These are phyloP conservation scores for Ornithorhynchus anatinus DNA, from an alignment of 2,113 vertebrate genomes.

Conservation along the genomic window DNA sequence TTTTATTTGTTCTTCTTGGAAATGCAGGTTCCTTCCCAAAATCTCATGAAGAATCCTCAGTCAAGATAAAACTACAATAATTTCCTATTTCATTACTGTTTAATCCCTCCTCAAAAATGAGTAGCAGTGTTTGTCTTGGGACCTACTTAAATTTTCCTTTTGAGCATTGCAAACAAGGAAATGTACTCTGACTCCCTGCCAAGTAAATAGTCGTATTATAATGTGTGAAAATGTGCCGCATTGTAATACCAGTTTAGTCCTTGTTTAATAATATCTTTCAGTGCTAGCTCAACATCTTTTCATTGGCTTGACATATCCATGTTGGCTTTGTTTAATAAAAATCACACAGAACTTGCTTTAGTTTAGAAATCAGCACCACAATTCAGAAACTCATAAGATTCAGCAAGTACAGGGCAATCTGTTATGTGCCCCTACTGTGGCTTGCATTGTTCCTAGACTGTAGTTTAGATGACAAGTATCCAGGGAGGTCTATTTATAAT, in stretches of 20 bases:
- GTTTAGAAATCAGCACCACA: slow-evolving; percentile 17
- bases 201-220: slow-evolving; percentile 4
- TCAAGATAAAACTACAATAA: not conserved
- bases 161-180: slow-evolving; percentile 38
- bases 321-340: slow-evolving; percentile 8
- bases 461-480: not conserved
- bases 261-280: not conserved
- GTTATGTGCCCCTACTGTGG: accelerated
- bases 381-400: slow-evolving; percentile 26
- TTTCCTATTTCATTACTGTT: slow-evolving; percentile 35
- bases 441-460: slow-evolving; percentile 15
- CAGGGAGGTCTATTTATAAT: not conserved
- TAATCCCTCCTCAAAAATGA: too few relatives aligned
- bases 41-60: not conserved
- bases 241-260: not conserved
- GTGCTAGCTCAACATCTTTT: slow-evolving; percentile 15
- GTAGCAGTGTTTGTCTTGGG: slow-evolving; percentile 47
- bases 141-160: slow-evolving; percentile 37
- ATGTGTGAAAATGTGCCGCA: not conserved
- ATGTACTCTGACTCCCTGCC: slow-evolving; percentile 22
- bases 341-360: not conserved
- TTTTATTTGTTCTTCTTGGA: slow-evolving; percentile 8
- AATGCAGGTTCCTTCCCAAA: not conserved
- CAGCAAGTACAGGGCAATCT: slow-evolving; percentile 2
- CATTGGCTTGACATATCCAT: slow-evolving; percentile 11